Evolutionary conservation across 2,113 vertebrate genomes (phyloP), one percentile per base, ranked within the genome.

Genomic region (Aptenodytes patagonicus): DNA sequence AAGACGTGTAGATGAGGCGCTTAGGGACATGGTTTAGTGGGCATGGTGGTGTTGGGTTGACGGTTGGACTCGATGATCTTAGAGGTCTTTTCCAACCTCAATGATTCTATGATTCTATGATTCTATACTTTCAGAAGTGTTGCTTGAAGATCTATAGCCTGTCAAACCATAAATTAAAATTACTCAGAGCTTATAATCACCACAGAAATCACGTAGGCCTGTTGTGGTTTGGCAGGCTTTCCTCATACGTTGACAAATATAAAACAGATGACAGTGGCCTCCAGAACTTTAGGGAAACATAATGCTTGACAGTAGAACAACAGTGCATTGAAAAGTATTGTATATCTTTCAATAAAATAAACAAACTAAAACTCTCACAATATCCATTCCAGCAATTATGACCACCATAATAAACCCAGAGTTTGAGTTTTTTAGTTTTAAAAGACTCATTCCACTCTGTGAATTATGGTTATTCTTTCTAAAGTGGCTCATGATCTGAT

Each of bases 151-250:
- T 81, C 72, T 65, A 77, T 11, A 64, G 46, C 36, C 44, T 90
- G 32, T 57, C 79, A 84, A 61, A 22, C 18, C 73, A 55, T 71
- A 78, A 92, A 84, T 69, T 46, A 75, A 86, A 92, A 90, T 66
- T 80, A 58, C 60, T 90, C 75, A 47, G 71, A 61, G 64, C 7
- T 90, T 61, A 28, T 32, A 91, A 89, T 73, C 54, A 54, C n/a
- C 62, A 73, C 42, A 40, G 86, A 83, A 95, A 77, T 55, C 54
- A 70, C 0, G 0, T 2, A 70, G 51, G 42, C 34, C 54, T 78
- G 57, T 34, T 71, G 69, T 60, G 83, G 66, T 66, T 95, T 95
- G 95, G 89, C 82, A 95, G 57, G 34, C 64, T 93, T 90, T 65
- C 83, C 57, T 71, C 64, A 70, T 51, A 51, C 82, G 18, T 20